Percentiles rank a stretch among this genome's conserved stretches.
These are phyloP conservation scores for Ailurus styani DNA, from an alignment of 2,113 vertebrate species.

Conservation along the genomic window DNA sequence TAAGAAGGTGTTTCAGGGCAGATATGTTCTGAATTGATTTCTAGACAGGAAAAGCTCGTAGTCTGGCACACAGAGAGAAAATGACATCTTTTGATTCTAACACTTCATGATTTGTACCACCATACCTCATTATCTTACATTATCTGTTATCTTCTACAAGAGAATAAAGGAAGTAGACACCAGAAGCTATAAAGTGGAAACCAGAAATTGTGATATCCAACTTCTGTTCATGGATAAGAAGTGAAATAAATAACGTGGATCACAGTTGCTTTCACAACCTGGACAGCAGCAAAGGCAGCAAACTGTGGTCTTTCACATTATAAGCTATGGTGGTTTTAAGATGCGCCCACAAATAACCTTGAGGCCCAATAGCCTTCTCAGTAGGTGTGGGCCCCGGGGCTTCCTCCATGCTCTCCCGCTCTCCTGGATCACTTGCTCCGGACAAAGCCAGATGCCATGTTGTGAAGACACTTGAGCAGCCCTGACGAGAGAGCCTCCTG, in stretches of 20 bases:
- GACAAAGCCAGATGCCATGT: not conserved
- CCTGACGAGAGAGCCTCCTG: not conserved
- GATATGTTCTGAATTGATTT: not conserved
- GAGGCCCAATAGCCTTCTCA: not conserved
- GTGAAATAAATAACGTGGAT: not conserved
- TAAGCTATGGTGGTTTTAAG: not conserved
- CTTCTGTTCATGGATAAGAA: not conserved
- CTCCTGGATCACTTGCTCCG: not conserved
- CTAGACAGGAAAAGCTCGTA: not conserved
- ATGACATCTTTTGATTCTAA: conserved; percentile 40
- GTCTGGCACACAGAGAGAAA: not conserved
- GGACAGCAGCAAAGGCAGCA: not conserved
- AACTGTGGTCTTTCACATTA: not conserved
- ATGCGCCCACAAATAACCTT: not conserved
- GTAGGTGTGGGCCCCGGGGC: not conserved
- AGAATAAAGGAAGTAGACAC: not conserved
- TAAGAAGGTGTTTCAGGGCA: not conserved
- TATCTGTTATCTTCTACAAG: not conserved
- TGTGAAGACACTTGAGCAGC: not conserved
- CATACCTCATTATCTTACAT: not conserved
- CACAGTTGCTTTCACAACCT: not conserved
- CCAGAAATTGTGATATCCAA: not conserved
- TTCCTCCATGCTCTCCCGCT: not conserved
- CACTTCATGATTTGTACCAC: not conserved
- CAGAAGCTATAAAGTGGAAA: not conserved